Percentiles rank a stretch among this genome's conserved stretches.
phyloP scores from a whole-genome alignment of 2,797 vertebrate genomes.

The Gallinago nigripennis region DNA sequence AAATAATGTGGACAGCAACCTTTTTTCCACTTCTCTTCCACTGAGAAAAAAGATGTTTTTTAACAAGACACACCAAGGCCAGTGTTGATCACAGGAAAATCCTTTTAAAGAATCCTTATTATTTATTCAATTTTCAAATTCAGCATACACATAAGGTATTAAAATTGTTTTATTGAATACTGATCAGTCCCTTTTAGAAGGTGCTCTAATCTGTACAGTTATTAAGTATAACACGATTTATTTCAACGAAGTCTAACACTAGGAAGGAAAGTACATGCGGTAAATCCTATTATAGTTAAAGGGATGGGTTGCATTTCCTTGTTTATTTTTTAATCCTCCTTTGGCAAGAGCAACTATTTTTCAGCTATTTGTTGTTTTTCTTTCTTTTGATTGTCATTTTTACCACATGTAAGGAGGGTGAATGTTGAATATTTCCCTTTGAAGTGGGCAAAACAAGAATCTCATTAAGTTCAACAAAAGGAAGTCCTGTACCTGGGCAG shows the following conservation, averaged over 20 bases:
- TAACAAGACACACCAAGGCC: not conserved
- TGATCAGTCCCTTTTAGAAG: constrained; percentile 38
- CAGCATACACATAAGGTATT: constrained; percentile 1
- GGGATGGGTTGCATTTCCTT: not conserved
- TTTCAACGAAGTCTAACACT: not conserved
- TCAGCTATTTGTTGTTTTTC: not conserved
- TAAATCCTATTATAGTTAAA: constrained; percentile 26
- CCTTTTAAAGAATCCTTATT: not conserved
- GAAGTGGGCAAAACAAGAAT: not conserved
- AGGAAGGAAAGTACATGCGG: not conserved
- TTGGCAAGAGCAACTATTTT: not conserved
- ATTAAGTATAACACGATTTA: constrained; percentile 64
- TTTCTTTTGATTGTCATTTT: not conserved
- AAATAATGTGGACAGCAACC: not conserved
- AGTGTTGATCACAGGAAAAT: not conserved
- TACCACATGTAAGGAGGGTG: not conserved
- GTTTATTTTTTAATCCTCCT: constrained; percentile 31
- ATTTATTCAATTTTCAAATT: constrained; percentile 37
- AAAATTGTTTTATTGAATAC: constrained; percentile 35
- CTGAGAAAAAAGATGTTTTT: not conserved
- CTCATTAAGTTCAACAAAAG: not conserved
- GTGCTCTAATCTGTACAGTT: constrained; percentile 33
- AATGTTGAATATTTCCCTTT: not conserved
- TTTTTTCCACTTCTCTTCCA: not conserved
- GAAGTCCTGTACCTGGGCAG: not conserved